A percentile compares a stretch with the other conserved stretches of the same genome.
Conservation (phyloP, 2,113 vertebrate genomes). For the Nothoprocta perdicaria region DNA sequence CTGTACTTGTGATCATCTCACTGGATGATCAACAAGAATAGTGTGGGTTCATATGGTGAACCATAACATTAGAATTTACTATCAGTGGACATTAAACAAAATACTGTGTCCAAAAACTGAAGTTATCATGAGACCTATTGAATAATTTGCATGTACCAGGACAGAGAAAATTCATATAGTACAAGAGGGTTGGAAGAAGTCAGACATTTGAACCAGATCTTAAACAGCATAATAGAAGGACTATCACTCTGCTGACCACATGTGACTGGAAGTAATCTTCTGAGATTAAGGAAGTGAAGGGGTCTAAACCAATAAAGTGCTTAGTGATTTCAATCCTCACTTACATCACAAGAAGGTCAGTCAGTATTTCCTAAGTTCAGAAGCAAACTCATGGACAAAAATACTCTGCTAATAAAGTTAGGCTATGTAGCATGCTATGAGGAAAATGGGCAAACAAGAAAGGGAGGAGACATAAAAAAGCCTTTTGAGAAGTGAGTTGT, state of each 20-base stretch:
- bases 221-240: conserved; percentile 14
- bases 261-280: conserved; percentile 46
- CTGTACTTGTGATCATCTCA: conserved; percentile 20
- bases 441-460: neutral
- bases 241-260: conserved; percentile 32
- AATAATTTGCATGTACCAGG: neutral
- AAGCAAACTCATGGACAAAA: neutral
- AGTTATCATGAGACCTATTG: neutral
- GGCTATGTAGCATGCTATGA: neutral
- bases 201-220: conserved; percentile 16
- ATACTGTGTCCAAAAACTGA: neutral
- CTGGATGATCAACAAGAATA: conserved; percentile 7
- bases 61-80: neutral
- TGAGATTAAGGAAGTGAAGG: conserved; percentile 46
- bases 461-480: neutral
- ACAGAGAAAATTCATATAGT: neutral
- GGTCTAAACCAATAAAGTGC: conserved; percentile 48
- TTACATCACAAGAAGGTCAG: neutral
- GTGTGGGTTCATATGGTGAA: neutral
- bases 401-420: neutral
- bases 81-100: neutral
- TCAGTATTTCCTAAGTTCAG: conserved; percentile 19
- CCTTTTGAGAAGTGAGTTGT: neutral
- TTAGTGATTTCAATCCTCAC: conserved; percentile 12
- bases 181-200: neutral